A percentile compares a stretch with the other conserved stretches of the same genome.
Evolutionary conservation across 2,797 vertebrate genomes (phyloP).

Genomic region (Lagorchestes hirsutus): DNA sequence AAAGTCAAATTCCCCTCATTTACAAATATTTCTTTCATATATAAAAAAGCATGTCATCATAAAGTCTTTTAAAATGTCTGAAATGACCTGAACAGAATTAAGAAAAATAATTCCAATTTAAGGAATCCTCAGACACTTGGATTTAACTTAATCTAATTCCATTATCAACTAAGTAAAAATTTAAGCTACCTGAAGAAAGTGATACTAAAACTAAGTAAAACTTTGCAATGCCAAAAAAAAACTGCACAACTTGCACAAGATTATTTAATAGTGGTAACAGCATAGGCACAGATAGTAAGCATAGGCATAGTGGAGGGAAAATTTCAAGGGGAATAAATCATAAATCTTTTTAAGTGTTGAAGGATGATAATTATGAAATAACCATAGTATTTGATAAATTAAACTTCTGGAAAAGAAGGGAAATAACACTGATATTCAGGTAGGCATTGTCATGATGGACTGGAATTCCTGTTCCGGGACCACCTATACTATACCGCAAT

Average conservation of each 20-base stretch:
- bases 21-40: background rate
- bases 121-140: background rate
- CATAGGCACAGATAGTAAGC: background rate
- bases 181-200: background rate
- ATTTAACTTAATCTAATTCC: background rate
- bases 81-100: background rate
- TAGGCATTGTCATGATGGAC: background rate
- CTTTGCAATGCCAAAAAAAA: background rate
- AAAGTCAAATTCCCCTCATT: conserved; percentile 11
- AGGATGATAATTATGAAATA: background rate
- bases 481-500: background rate
- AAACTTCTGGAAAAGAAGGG: background rate
- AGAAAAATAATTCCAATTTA: background rate
- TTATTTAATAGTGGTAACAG: background rate
- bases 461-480: background rate
- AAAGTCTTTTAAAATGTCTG: background rate
- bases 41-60: background rate
- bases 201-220: background rate
- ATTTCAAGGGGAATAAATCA: background rate
- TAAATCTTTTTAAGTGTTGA: background rate
- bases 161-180: background rate
- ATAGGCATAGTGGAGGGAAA: background rate
- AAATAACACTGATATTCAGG: background rate
- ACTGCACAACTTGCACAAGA: background rate
- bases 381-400: background rate